These are phyloP conservation scores for Oligia fasciuncula DNA, from an alignment of 2,888 invertebrate genomes.

Conservation along the genomic window DNA sequence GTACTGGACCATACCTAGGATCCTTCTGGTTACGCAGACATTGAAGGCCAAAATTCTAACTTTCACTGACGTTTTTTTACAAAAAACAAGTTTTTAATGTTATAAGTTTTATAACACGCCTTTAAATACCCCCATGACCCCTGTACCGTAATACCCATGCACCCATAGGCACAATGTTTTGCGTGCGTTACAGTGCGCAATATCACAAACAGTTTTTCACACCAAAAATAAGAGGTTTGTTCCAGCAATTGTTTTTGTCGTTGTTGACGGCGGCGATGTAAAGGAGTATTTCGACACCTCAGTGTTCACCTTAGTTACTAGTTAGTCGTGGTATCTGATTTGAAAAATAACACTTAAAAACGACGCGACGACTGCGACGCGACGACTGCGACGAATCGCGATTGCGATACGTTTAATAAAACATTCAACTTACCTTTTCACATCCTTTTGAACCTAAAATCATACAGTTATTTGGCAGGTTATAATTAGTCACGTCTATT, in stretches of 20 bases:
- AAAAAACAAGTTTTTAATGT: background rate
- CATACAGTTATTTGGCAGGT: background rate
- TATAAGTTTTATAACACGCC: background rate
- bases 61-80: background rate
- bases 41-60: background rate
- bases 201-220: no score
- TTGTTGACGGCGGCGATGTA: background rate
- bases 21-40: background rate
- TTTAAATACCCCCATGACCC: no score
- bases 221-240: no score
- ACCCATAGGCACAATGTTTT: no score
- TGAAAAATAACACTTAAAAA: background rate
- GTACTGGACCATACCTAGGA: background rate
- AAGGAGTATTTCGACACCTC: background rate
- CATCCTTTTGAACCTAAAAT: slow-evolving; percentile 1
- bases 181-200: background rate
- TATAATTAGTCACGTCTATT: background rate
- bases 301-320: no score
- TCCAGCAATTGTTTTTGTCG: no score
- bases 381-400: background rate
- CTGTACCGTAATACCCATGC: no score
- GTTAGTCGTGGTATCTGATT: background rate
- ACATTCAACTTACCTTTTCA: slow-evolving; percentile 5
- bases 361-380: background rate
- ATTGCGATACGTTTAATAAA: background rate